Percentiles rank a stretch among this genome's conserved stretches.
These are phyloP conservation scores for Cercopithecus mona DNA, from an alignment of 2,113 vertebrate genomes.

Conservation along the genomic window DNA sequence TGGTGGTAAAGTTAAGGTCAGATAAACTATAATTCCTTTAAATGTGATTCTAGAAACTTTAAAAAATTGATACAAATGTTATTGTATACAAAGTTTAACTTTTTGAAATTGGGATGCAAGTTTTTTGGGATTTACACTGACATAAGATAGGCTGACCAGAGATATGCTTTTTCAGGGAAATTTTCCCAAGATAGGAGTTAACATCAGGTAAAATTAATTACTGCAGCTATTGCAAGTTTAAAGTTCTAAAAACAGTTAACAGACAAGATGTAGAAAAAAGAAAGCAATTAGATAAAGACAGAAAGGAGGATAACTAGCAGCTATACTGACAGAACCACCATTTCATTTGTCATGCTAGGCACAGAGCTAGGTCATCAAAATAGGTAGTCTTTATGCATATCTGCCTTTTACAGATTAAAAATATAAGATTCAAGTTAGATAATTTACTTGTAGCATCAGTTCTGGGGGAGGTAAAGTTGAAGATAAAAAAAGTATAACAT, in stretches of 20 bases:
- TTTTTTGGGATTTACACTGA: background rate
- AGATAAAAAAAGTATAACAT: background rate
- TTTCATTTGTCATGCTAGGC: background rate
- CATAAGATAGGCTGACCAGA: background rate
- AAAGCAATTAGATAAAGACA: slow-evolving; percentile 13
- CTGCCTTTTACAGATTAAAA: background rate
- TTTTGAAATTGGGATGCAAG: background rate
- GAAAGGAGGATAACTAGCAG: background rate
- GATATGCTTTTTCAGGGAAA: background rate
- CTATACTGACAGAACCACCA: background rate
- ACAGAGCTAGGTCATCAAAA: background rate
- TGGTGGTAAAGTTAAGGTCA: background rate
- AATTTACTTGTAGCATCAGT: background rate
- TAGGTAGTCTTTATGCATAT: background rate
- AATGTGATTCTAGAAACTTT: background rate
- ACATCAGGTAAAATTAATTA: background rate
- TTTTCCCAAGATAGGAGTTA: background rate
- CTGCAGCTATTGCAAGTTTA: background rate
- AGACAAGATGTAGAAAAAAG: slow-evolving; percentile 28
- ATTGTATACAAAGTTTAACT: too few relatives aligned
- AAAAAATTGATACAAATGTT: background rate
- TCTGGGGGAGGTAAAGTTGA: background rate
- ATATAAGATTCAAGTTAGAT: background rate
- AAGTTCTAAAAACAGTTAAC: slow-evolving; percentile 12
- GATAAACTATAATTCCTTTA: slow-evolving; percentile 6